Evolutionary conservation across 1,140 invertebrate genomes (phyloP), one percentile per base, ranked within the genome.

Genomic region (Drosophila ohnishii): DNA sequence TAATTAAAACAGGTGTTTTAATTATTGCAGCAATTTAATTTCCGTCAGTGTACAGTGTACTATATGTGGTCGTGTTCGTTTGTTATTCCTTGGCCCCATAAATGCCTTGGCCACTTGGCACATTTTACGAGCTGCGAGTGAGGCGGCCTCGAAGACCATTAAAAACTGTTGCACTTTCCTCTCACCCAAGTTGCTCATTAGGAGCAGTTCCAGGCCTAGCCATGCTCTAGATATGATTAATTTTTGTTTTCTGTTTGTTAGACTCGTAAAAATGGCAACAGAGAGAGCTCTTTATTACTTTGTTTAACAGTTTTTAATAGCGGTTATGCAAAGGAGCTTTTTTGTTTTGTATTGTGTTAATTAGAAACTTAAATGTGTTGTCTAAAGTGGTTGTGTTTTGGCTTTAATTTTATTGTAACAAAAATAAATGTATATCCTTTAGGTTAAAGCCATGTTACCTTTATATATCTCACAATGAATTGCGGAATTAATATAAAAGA

Each of bases 1-100:
- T 88, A 88, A 88, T 88, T 88, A 88, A 88, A 88, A 88, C 84
- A 88, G 84, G 84, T 88, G 84, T 88, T 88, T 88, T 89, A 88
- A 88, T 84, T 88, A 88, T 88, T 84, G 84, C 67, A 66, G 72
- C 79, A 77, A 87, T 87, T 87, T 87, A 83, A 87, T 87, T 87
- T 67, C 74, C 65, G n/a, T 56, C 34, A 40, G 47, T 58, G 10
- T 55, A 42, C 16, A 13, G 35, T 11, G 42, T 44, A 44, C 42
- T 44, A 44, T 22, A 44, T 53, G 50, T 35, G 39, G 34, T 14
- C 22, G 13, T 61, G 48, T 64, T 30, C 39, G 32, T 48, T 47
- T 63, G 39, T 64, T 30, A 10, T 64, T 67, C 59, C 71, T 66
- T 45, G 13, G 56, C 14, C 74, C 61, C 67, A 74, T 70, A 84